Evolutionary conservation across 2,888 invertebrate genomes (phyloP).

Genomic region (Cantharis rustica): DNA sequence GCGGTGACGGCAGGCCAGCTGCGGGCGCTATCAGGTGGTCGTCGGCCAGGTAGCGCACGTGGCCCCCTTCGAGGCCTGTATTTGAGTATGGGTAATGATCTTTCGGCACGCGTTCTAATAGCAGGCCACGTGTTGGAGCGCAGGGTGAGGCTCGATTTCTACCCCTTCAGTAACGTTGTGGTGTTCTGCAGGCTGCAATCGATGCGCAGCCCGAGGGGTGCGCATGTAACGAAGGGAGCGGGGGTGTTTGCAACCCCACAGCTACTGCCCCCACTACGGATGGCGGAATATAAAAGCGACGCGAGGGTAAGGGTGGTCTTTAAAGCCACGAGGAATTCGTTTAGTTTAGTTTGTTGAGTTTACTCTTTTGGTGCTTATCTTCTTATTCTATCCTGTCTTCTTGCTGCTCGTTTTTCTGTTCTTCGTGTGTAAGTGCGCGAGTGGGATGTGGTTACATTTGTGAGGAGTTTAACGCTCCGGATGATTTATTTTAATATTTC

Average conservation of each 20-base stretch:
- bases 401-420: conserved; percentile 46
- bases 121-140: conserved; percentile 42
- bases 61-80: conserved; percentile 30
- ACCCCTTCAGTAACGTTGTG: conserved; percentile 33
- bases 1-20: conserved; percentile 32
- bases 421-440: conserved; percentile 35
- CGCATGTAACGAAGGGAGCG: conserved; percentile 32
- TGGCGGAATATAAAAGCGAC: conserved; percentile 58
- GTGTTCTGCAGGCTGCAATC: conserved; percentile 38
- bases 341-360: conserved; percentile 57
- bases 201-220: conserved; percentile 41
- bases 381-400: conserved; percentile 47
- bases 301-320: conserved; percentile 55
- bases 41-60: conserved; percentile 36
- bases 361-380: conserved; percentile 56
- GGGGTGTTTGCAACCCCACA: conserved; percentile 40
- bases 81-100: conserved; percentile 37
- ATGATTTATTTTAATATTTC: conserved; percentile 30
- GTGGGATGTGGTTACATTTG: conserved; percentile 33
- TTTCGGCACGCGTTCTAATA: conserved; percentile 42
- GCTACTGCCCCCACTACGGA: conserved; percentile 36
- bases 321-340: conserved; percentile 64
- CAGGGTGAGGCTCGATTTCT: conserved; percentile 36
- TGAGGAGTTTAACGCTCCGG: conserved; percentile 27
- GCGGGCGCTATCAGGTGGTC: conserved; percentile 40